These are phyloP conservation scores for Aelia acuminata DNA, from an alignment of 2,888 invertebrate species.

Conservation along the genomic window DNA sequence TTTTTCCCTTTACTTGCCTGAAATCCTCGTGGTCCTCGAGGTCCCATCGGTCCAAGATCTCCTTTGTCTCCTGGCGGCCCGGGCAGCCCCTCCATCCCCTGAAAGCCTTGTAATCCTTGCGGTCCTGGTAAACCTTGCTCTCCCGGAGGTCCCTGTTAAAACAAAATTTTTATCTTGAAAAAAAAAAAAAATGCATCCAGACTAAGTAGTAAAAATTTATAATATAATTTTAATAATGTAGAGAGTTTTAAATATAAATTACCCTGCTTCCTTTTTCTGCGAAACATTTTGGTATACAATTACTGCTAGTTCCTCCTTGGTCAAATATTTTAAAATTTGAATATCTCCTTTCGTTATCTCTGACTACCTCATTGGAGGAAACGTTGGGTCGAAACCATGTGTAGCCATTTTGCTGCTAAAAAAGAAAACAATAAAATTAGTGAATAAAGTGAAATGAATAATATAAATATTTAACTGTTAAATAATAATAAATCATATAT, in stretches of 20 bases:
- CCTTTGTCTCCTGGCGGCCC: slow-evolving; percentile 84
- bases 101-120: slow-evolving; percentile 80
- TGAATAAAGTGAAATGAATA: not conserved
- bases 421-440: not conserved
- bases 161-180: slow-evolving; percentile 14
- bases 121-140: slow-evolving; percentile 84
- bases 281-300: slow-evolving; percentile 86
- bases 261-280: slow-evolving; percentile 89
- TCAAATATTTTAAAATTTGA: slow-evolving; percentile 61
- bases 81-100: slow-evolving; percentile 79
- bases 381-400: slow-evolving; percentile 35
- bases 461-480: too few species aligned
- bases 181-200: not conserved
- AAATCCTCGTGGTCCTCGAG: slow-evolving; percentile 87
- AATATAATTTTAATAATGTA: not conserved
- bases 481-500: too few species aligned
- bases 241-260: slow-evolving; percentile 67
- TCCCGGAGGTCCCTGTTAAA: slow-evolving; percentile 80
- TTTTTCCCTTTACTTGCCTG: too few species aligned
- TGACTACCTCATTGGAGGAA: slow-evolving; percentile 35
- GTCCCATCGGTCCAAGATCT: slow-evolving; percentile 84
- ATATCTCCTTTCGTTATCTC: slow-evolving; percentile 49
- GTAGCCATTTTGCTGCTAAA: slow-evolving; percentile 17
- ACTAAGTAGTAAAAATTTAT: slow-evolving; percentile 7
- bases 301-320: slow-evolving; percentile 66